Conservation (phyloP, 1,140 invertebrate genomes). For the Popillia japonica region DNA sequence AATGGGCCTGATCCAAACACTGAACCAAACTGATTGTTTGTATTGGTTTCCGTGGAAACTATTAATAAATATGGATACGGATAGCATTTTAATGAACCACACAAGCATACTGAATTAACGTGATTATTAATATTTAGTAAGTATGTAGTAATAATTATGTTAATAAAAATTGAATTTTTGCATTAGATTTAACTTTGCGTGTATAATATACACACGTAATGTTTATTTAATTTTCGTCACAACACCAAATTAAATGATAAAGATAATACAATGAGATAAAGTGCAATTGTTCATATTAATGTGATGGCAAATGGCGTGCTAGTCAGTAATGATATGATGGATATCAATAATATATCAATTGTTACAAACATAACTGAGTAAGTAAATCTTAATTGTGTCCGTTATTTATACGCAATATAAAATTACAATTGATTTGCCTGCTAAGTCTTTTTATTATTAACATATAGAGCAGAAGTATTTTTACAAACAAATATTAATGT, state of each 20-base stretch:
- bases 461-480: background rate
- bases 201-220: no score
- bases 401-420: no score
- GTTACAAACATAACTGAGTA: slow-evolving; percentile 11
- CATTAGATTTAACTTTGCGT: no score
- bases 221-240: background rate
- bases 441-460: no score
- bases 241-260: background rate
- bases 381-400: no score
- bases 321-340: background rate
- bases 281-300: background rate
- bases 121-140: no score
- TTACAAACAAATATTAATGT: background rate
- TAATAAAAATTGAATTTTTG: no score
- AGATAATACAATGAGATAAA: background rate
- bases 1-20: background rate
- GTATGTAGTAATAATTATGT: no score
- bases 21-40: background rate
- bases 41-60: slow-evolving; percentile 7
- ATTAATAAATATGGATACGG: background rate
- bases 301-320: background rate
- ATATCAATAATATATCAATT: background rate
- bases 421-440: no score
- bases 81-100: background rate
- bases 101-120: background rate